A percentile compares a stretch with the other conserved stretches of the same genome.
These are phyloP conservation scores for Phasia obesa DNA, from an alignment of 2,888 invertebrate species.

Conservation along the genomic window DNA sequence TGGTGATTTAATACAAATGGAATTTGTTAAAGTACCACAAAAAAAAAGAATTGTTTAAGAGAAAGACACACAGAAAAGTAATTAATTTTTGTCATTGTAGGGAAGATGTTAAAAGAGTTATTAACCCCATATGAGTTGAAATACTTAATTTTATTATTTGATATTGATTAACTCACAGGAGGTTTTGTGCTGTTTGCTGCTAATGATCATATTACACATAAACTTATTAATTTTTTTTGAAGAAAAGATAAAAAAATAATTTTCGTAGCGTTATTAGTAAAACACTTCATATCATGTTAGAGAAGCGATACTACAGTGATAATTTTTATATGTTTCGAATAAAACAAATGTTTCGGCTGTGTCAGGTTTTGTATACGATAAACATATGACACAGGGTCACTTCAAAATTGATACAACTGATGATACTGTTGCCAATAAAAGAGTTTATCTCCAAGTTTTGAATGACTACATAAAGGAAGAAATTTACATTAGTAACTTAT, in stretches of 20 bases:
- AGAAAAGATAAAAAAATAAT: not conserved
- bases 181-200: conserved; percentile 37
- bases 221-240: not conserved
- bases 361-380: too few species aligned
- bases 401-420: too few species aligned
- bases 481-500: too few species aligned
- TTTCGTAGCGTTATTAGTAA: not conserved
- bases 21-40: conserved; percentile 42
- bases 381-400: too few species aligned
- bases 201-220: conserved; percentile 40
- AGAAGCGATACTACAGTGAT: too few species aligned
- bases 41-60: not conserved
- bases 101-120: conserved; percentile 65
- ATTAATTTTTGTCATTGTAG: conserved; percentile 58
- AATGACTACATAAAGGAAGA: too few species aligned
- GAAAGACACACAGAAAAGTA: conserved; percentile 29
- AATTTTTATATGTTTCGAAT: too few species aligned
- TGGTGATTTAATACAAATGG: conserved; percentile 50
- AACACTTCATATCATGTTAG: too few species aligned
- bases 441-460: too few species aligned
- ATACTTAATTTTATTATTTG: conserved; percentile 61
- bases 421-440: too few species aligned
- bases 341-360: too few species aligned
- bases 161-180: conserved; percentile 62
- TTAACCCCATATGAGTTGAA: conserved; percentile 65